phyloP scores from a whole-genome alignment of 2,797 vertebrate species.

The Pangasius djambal region DNA sequence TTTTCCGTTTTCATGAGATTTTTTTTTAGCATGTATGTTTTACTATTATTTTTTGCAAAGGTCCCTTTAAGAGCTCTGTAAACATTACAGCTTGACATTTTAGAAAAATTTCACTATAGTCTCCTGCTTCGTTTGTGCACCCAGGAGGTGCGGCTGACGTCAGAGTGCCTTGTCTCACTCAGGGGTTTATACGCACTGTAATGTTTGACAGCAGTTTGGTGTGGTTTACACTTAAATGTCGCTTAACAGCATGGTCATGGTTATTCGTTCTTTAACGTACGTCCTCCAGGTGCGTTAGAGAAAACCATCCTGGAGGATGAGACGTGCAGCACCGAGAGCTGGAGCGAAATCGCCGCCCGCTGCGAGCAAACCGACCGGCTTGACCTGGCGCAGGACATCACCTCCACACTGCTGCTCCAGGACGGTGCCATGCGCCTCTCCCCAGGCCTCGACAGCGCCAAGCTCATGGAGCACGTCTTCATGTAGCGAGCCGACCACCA shows the following conservation, averaged over 20 bases:
- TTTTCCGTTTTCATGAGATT: too few species aligned
- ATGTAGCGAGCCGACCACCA: slow-evolving; percentile 68
- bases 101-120: too few species aligned
- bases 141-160: too few species aligned
- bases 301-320: slow-evolving; percentile 67
- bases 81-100: too few species aligned
- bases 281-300: slow-evolving; percentile 66
- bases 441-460: slow-evolving; percentile 57
- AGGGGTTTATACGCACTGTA: background rate
- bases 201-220: background rate
- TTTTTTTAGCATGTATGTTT: too few species aligned
- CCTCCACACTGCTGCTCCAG: slow-evolving; percentile 69
- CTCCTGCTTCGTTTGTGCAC: too few species aligned
- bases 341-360: slow-evolving; percentile 66
- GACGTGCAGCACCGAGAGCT: slow-evolving; percentile 65
- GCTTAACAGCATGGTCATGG: background rate
- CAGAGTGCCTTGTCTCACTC: background rate
- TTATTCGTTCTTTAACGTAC: background rate
- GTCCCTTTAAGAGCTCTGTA: too few species aligned
- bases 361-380: slow-evolving; percentile 66
- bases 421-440: slow-evolving; percentile 65
- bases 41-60: too few species aligned
- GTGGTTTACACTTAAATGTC: background rate
- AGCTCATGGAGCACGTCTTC: slow-evolving; percentile 73
- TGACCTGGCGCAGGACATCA: slow-evolving; percentile 65